These are phyloP conservation scores for Tachystola acroxantha DNA, from an alignment of 2,888 invertebrate species.

Conservation along the genomic window DNA sequence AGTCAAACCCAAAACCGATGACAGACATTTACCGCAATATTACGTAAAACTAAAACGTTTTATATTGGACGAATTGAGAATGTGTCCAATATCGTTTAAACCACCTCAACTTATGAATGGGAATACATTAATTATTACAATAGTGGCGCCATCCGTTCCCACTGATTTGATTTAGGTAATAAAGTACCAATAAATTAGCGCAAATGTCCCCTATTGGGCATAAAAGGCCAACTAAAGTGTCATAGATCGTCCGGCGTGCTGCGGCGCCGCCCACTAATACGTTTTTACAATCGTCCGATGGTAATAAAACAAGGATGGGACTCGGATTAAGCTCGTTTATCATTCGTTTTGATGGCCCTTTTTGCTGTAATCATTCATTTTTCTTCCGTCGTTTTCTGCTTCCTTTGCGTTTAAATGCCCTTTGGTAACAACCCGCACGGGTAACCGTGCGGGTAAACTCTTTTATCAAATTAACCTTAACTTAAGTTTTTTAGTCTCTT, in stretches of 20 bases:
- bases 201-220: slow-evolving; percentile 48
- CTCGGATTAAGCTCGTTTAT: slow-evolving; percentile 76
- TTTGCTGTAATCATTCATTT: slow-evolving; percentile 78
- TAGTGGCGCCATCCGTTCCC: slow-evolving; percentile 17
- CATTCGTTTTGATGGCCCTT: slow-evolving; percentile 77
- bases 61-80: not conserved
- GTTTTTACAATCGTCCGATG: slow-evolving; percentile 74
- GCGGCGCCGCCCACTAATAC: slow-evolving; percentile 61
- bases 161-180: slow-evolving; percentile 40
- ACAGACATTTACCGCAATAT: too few relatives aligned
- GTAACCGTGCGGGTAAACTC: slow-evolving; percentile 45
- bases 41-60: not conserved
- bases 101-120: not conserved
- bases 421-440: too few relatives aligned
- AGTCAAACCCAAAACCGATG: too few relatives aligned
- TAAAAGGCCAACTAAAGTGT: slow-evolving; percentile 62
- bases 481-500: slow-evolving; percentile 19
- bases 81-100: too few relatives aligned
- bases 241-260: slow-evolving; percentile 47
- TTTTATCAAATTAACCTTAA: slow-evolving; percentile 57
- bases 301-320: slow-evolving; percentile 75
- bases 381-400: slow-evolving; percentile 73
- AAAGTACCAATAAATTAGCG: slow-evolving; percentile 54
- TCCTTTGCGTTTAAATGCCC: slow-evolving; percentile 69
- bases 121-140: slow-evolving; percentile 1